phyloP scores from a whole-genome alignment of 2,113 vertebrate species.

The Burhinus bistriatus region DNA sequence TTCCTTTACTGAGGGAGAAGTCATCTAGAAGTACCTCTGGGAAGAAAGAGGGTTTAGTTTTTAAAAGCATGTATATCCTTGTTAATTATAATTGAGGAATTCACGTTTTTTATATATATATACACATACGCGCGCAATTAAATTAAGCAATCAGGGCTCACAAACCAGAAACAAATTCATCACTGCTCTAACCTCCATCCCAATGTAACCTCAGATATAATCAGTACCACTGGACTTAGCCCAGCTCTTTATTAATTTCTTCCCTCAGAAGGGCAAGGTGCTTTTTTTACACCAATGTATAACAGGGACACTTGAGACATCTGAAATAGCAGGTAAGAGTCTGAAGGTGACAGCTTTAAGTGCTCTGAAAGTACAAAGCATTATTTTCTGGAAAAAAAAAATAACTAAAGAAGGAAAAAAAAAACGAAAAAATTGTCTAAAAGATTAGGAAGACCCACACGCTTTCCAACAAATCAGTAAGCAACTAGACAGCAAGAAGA shows the following conservation, averaged over 20 bases:
- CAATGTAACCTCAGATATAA: background rate
- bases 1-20: background rate
- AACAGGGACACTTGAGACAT: background rate
- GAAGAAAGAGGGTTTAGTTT: background rate
- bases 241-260: background rate
- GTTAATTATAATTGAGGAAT: background rate
- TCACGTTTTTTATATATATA: no score
- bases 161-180: background rate
- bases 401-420: background rate
- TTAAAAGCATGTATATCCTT: background rate
- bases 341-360: background rate
- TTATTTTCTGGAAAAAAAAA: background rate
- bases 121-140: background rate
- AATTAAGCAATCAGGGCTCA: background rate
- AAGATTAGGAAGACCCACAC: background rate
- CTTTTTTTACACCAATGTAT: background rate
- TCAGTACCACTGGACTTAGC: background rate
- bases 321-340: background rate
- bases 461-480: background rate
- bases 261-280: background rate
- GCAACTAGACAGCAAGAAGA: background rate
- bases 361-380: background rate
- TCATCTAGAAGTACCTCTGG: background rate
- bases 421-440: background rate
- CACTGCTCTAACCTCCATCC: background rate